phyloP scores from a whole-genome alignment of 2,113 vertebrate species.

The Geococcyx californianus region DNA sequence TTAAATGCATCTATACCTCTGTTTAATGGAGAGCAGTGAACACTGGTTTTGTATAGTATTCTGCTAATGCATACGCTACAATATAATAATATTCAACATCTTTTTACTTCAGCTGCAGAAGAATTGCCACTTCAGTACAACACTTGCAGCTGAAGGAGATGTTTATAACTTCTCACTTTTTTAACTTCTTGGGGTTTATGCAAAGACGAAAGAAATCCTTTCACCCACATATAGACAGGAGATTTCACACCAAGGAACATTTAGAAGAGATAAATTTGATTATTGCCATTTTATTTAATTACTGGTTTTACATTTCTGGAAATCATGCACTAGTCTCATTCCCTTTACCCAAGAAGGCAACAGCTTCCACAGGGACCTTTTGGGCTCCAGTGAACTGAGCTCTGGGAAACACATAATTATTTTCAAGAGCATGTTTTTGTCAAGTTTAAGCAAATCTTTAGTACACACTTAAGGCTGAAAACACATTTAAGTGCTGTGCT shows the following conservation, averaged over 20 bases:
- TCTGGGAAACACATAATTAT: background rate
- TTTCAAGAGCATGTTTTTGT: background rate
- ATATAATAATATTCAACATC: background rate
- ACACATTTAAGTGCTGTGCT: background rate
- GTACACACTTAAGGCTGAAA: background rate
- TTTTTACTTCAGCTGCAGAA: slow-evolving; percentile 25
- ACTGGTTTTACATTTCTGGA: background rate
- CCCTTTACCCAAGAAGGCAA: background rate
- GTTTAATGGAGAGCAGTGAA: background rate
- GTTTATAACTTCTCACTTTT: slow-evolving; percentile 18
- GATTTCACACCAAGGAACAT: background rate
- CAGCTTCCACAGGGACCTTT: background rate
- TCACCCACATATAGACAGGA: background rate
- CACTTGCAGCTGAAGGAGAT: background rate
- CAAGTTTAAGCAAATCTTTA: background rate
- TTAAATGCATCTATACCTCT: slow-evolving; percentile 41
- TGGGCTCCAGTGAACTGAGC: background rate
- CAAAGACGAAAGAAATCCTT: slow-evolving; percentile 8
- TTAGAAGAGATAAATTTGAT: background rate
- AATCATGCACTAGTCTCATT: background rate
- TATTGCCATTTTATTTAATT: background rate
- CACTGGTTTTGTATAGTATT: background rate
- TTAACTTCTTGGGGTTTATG: background rate
- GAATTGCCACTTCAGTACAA: background rate
- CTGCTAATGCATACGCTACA: slow-evolving; percentile 9